A percentile compares a stretch with the other conserved stretches of the same genome.
These are phyloP conservation scores for Eurosta solidaginis DNA, from an alignment of 1,140 invertebrate genomes.

Conservation along the genomic window DNA sequence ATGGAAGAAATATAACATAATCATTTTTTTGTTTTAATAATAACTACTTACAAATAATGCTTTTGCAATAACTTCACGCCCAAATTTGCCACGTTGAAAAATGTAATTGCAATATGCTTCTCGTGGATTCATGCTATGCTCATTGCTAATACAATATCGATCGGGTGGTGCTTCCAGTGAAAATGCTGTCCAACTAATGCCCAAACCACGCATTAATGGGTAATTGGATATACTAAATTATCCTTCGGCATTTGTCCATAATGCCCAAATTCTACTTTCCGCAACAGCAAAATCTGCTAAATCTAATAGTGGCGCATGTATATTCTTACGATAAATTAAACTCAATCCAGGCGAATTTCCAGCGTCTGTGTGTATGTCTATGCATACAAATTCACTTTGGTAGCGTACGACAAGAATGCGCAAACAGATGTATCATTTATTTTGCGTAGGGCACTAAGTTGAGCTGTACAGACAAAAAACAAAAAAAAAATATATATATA, in stretches of 20 bases:
- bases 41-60: constrained; percentile 76
- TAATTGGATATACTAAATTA: constrained; percentile 58
- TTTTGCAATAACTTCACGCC: constrained; percentile 75
- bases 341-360: constrained; percentile 46
- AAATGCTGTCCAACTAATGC: constrained; percentile 67
- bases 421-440: constrained; percentile 50
- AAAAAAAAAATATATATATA: constrained; percentile 43
- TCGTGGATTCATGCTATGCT: constrained; percentile 69
- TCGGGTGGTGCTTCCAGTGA: constrained; percentile 67
- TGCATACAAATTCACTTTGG: constrained; percentile 45
- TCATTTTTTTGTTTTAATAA: neutral
- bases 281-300: constrained; percentile 74
- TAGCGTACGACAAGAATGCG: constrained; percentile 48
- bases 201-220: constrained; percentile 39
- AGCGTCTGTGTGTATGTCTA: constrained; percentile 49
- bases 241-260: constrained; percentile 68
- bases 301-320: constrained; percentile 64
- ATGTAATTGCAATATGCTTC: constrained; percentile 81
- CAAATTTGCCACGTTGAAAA: constrained; percentile 81
- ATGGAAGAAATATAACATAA: constrained; percentile 32
- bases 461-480: no score
- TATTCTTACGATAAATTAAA: constrained; percentile 43
- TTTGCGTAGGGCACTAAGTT: constrained; percentile 71
- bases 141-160: constrained; percentile 61
- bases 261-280: constrained; percentile 68